These are phyloP conservation scores for Sebastes kiyomatsui DNA, from an alignment of 2,797 vertebrate genomes.

Conservation along the genomic window DNA sequence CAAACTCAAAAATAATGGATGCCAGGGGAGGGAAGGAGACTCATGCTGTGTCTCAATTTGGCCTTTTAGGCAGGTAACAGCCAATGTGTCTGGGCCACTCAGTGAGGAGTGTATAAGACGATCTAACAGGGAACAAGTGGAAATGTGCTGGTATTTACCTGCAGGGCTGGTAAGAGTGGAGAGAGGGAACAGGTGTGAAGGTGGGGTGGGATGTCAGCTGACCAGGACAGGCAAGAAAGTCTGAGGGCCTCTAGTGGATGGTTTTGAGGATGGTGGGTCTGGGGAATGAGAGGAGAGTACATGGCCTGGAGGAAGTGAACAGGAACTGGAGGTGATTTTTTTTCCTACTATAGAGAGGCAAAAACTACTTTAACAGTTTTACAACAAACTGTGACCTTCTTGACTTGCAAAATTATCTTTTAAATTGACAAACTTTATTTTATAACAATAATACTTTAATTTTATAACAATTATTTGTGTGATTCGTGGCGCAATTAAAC, in stretches of 20 bases:
- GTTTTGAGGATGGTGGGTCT: background rate
- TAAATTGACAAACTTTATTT: no score
- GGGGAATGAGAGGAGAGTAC: background rate
- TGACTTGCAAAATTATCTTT: no score
- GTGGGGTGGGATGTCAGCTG: background rate
- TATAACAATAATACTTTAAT: no score
- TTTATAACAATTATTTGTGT: no score
- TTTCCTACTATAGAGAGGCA: no score
- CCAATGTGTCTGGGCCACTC: background rate
- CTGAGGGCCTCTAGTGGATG: background rate
- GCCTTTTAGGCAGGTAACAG: background rate
- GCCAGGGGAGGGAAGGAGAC: background rate
- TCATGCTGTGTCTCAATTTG: background rate
- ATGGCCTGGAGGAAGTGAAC: no score
- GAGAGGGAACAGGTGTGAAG: background rate
- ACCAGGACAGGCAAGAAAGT: no score
- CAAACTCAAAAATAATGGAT: background rate
- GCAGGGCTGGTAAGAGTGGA: background rate
- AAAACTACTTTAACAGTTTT: no score
- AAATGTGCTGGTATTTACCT: background rate
- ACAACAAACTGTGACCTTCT: no score
- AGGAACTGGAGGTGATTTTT: background rate
- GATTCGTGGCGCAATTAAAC: no score
- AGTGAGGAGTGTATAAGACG: background rate
- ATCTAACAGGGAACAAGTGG: no score